Conservation (phyloP, 2,797 vertebrate genomes). For the Chaunax sp. region DNA sequence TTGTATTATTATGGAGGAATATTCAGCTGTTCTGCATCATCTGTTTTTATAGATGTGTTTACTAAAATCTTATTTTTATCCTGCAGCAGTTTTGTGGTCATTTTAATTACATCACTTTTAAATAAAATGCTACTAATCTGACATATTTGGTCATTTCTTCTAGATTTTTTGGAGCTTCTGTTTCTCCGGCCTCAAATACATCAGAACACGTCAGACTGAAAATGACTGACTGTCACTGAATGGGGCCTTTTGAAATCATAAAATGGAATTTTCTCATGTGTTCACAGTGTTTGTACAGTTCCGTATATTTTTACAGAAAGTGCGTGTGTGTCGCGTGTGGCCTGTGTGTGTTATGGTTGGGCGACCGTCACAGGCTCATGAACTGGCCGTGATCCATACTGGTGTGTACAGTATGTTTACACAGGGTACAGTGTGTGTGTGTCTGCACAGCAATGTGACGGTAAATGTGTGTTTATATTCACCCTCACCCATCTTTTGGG, state of each 20-base stretch:
- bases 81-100: background rate
- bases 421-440: conserved; percentile 45
- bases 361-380: conserved; percentile 65
- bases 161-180: background rate
- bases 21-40: background rate
- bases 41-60: background rate
- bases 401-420: conserved; percentile 71
- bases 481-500: conserved; percentile 38
- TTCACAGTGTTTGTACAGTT: conserved; percentile 59
- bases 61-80: background rate
- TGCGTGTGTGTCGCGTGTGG: conserved; percentile 45
- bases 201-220: background rate
- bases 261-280: conserved; percentile 41
- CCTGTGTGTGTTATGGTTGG: conserved; percentile 58
- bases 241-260: conserved; percentile 37
- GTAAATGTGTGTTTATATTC: conserved; percentile 38
- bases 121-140: background rate
- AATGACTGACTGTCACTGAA: conserved; percentile 33
- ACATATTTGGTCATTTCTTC: background rate
- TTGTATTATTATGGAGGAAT: background rate
- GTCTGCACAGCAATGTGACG: conserved; percentile 19
- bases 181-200: conserved; percentile 1
- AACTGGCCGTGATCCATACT: conserved; percentile 70
- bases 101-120: background rate
- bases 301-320: conserved; percentile 66